Evolutionary conservation across 2,888 invertebrate genomes (phyloP), one percentile per base, ranked within the genome.

Genomic region (Megamerina dolium): DNA sequence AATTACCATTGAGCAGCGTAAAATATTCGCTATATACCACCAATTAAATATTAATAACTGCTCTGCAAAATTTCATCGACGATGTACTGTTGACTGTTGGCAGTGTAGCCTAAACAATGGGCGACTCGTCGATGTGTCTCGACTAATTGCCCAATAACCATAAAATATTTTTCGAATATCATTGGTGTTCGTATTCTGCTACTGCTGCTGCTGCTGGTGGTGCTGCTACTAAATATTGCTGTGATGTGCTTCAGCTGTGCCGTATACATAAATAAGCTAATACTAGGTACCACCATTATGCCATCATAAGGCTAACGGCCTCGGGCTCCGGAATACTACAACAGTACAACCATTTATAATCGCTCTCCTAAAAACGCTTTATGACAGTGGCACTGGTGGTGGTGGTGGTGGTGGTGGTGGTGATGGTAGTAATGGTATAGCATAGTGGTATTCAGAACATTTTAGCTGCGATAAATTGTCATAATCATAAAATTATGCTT

Each of bases 121-220:
- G 20, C 17, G 12, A n/a, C n/a, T 12, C 13, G 9, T 33, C 5
- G 16, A 14, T n/a, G 12, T 14, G 3, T 23, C 16, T 27, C 17
- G 26, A 36, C 27, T 41, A 45, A 41, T 45, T 41, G 41, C 37
- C 32, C 41, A 41, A 37, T 41, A 41, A 33, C 33, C 45, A 27
- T 45, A 30, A 37, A 45, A 45, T 37, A 27, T 37, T 41, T 14
- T n/a, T n/a, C n/a, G n/a, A n/a, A n/a, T n/a, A n/a, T n/a, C n/a
- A n/a, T n/a, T n/a, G n/a, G n/a, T 37, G 19, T 39, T 46, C 50
- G 51, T 54, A 51, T 55, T 59, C 50, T 18, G 26, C 23, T 45
- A 18, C 13, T 27, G 27, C 9, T 16, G 37, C 8, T 23, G 31
- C 26, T 26, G n/a, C 35, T 36, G 30, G 33, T 13, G 26, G 26